Evolutionary conservation across 2,888 invertebrate genomes (phyloP).

Genomic region (Apoda limacodes): DNA sequence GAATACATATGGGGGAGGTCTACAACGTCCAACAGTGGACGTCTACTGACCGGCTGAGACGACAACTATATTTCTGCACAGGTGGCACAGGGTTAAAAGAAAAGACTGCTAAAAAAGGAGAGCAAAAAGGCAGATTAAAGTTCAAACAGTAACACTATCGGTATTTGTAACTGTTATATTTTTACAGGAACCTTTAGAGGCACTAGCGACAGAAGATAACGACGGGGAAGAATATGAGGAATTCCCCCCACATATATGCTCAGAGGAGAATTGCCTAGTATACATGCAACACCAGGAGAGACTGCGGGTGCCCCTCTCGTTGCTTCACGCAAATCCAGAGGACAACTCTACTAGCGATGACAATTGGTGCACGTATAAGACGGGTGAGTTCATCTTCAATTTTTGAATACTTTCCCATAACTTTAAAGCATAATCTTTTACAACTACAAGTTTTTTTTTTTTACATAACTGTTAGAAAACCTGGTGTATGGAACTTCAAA

Average conservation of each 20-base stretch:
- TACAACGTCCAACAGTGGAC: too few species aligned
- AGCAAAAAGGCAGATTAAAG: too few species aligned
- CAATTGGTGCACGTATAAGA: slow-evolving; percentile 75
- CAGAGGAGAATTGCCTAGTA: slow-evolving; percentile 48
- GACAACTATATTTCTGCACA: too few species aligned
- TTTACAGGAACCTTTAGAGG: slow-evolving; percentile 16
- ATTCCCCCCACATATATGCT: slow-evolving; percentile 52
- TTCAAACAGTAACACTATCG: neutral
- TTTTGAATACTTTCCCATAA: too few species aligned
- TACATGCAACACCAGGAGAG: slow-evolving; percentile 51
- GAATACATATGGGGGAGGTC: too few species aligned
- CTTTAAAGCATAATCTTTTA: neutral
- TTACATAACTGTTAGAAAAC: too few species aligned
- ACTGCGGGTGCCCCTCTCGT: slow-evolving; percentile 43
- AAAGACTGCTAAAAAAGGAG: too few species aligned
- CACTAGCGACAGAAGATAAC: slow-evolving; percentile 24
- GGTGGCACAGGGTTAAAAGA: too few species aligned
- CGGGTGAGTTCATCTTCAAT: slow-evolving; percentile 31
- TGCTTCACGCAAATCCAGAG: slow-evolving; percentile 40
- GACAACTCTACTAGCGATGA: slow-evolving; percentile 45
- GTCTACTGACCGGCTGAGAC: too few species aligned
- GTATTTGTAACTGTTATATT: neutral
- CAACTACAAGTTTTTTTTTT: too few species aligned
- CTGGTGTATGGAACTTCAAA: too few species aligned
- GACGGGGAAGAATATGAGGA: slow-evolving; percentile 42